Conservation (phyloP, 2,797 vertebrate genomes). For the Brachyrhaphis roseni region DNA sequence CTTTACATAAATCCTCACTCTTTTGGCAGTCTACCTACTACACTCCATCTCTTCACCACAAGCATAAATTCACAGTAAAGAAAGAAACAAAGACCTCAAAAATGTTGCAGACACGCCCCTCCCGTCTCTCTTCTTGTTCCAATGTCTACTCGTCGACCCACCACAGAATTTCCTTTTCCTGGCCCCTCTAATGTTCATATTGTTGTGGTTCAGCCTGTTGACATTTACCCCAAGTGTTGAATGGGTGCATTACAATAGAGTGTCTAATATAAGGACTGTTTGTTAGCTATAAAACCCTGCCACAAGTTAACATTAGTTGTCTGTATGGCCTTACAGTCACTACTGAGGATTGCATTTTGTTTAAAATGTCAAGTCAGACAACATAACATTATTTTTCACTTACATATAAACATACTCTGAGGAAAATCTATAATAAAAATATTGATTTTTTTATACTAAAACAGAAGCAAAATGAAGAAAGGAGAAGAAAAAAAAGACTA, state of each 20-base stretch:
- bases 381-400: constrained; percentile 37
- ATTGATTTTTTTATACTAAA: constrained; percentile 10
- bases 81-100: constrained; percentile 60
- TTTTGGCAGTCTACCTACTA: constrained; percentile 11
- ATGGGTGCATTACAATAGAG: constrained; percentile 12
- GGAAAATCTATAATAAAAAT: constrained; percentile 66
- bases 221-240: constrained; percentile 25
- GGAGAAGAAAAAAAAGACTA: constrained; percentile 19
- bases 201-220: constrained; percentile 51
- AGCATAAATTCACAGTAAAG: constrained; percentile 67
- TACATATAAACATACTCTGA: constrained; percentile 30
- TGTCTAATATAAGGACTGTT: constrained; percentile 11
- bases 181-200: constrained; percentile 44
- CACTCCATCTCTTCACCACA: constrained; percentile 50
- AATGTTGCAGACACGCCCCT: constrained; percentile 44
- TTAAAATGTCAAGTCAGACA: constrained; percentile 35
- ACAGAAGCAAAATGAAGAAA: constrained; percentile 20
- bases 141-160: constrained; percentile 39
- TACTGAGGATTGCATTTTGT: constrained; percentile 19
- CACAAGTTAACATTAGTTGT: constrained; percentile 3
- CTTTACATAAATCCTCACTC: neutral
- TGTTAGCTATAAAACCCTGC: constrained; percentile 4
- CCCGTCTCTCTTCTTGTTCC: constrained; percentile 9
- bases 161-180: constrained; percentile 43
- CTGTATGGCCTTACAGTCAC: constrained; percentile 22